A percentile compares a stretch with the other conserved stretches of the same genome.
Conservation (phyloP, 2,888 invertebrate genomes). For the Agrochola macilenta region DNA sequence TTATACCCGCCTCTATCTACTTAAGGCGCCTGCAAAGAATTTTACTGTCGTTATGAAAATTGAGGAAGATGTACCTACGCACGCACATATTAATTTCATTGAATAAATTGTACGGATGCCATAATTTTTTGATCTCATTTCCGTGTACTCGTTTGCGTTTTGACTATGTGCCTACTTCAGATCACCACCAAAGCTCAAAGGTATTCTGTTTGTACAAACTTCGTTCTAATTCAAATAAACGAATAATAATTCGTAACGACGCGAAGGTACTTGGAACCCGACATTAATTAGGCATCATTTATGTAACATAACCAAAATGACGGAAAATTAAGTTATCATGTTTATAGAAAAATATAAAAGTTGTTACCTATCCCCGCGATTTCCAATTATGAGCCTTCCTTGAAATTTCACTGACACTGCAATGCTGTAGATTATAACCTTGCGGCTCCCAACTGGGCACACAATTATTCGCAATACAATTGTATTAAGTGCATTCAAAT, state of each 20-base stretch:
- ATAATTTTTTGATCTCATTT: conserved; percentile 25
- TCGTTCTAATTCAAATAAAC: conserved; percentile 1
- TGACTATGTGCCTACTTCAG: conserved; percentile 9
- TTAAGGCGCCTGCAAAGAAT: conserved; percentile 53
- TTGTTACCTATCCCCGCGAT: neutral
- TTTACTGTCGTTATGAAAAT: conserved; percentile 62
- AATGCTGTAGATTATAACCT: conserved; percentile 4
- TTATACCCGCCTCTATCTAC: conserved; percentile 67
- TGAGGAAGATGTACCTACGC: conserved; percentile 34
- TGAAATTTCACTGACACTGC: conserved; percentile 1
- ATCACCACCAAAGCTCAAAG: conserved; percentile 2
- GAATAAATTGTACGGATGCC: conserved; percentile 30
- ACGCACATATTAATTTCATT: conserved; percentile 35
- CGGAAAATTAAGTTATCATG: neutral
- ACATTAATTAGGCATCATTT: neutral
- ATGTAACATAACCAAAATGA: neutral
- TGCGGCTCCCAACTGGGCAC: neutral
- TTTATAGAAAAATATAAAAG: no score
- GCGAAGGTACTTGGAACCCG: neutral
- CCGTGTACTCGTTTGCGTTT: neutral
- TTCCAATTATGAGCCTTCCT: neutral
- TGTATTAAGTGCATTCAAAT: conserved; percentile 27
- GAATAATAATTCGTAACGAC: neutral
- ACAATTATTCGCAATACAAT: conserved; percentile 21
- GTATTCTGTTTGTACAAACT: conserved; percentile 14